Conservation (phyloP, 2,888 invertebrate species). For the Idaea aversata region DNA sequence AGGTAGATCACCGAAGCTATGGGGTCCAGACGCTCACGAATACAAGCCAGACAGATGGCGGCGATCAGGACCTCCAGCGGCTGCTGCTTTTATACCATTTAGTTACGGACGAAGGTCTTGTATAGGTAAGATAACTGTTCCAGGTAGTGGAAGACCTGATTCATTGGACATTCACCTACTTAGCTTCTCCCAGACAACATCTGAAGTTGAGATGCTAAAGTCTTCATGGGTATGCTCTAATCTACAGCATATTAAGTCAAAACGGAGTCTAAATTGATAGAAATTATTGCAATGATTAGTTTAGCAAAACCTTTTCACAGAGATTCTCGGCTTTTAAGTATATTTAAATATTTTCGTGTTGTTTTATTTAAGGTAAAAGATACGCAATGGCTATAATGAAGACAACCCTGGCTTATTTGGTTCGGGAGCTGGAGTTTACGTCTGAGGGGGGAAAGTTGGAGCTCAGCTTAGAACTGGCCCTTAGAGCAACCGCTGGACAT, state of each 20-base stretch:
- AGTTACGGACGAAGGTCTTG: conserved; percentile 47
- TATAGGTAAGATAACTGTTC: conserved; percentile 39
- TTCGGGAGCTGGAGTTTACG: conserved; percentile 46
- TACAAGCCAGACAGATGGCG: conserved; percentile 62
- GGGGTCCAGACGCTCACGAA: conserved; percentile 50
- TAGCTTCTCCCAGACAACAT: too few species aligned
- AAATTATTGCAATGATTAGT: too few species aligned
- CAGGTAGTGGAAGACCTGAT: too few species aligned
- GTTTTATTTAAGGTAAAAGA: conserved; percentile 48
- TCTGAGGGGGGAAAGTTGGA: conserved; percentile 46
- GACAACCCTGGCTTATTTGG: conserved; percentile 47
- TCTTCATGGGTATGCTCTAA: too few species aligned
- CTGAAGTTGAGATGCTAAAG: too few species aligned
- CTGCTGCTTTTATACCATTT: conserved; percentile 45
- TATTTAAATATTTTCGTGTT: background rate
- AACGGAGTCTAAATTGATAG: too few species aligned
- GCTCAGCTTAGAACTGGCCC: conserved; percentile 47
- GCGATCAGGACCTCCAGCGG: conserved; percentile 19
- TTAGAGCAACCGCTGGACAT: conserved; percentile 46
- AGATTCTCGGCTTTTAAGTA: too few species aligned
- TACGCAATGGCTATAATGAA: conserved; percentile 58
- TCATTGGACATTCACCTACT: too few species aligned
- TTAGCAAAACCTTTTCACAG: too few species aligned
- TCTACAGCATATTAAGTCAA: too few species aligned
- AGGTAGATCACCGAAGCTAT: conserved; percentile 45